Percentiles rank a stretch among this genome's conserved stretches.
These are phyloP conservation scores for Neoascia interrupta DNA, from an alignment of 2,888 invertebrate genomes.

Conservation along the genomic window DNA sequence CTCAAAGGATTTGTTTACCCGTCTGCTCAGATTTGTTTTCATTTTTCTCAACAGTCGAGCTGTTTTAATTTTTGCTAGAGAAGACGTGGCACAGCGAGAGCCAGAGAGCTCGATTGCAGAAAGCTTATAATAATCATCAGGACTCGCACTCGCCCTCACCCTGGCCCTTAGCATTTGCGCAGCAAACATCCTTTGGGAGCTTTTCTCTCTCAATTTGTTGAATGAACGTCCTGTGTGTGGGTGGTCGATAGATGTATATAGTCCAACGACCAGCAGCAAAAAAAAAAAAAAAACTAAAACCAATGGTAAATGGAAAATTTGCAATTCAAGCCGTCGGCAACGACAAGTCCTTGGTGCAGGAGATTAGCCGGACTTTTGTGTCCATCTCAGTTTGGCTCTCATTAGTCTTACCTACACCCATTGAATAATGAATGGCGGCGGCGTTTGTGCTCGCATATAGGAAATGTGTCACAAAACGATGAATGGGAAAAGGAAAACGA, in stretches of 20 bases:
- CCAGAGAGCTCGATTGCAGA: conserved; percentile 26
- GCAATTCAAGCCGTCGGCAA: conserved; percentile 59
- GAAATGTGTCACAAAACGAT: conserved; percentile 41
- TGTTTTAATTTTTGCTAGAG: conserved; percentile 11
- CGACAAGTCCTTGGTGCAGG: conserved; percentile 56
- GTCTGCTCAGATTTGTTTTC: conserved; percentile 47
- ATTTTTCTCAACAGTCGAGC: not conserved
- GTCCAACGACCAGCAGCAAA: not conserved
- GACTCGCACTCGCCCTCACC: conserved; percentile 4
- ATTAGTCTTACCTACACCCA: conserved; percentile 64
- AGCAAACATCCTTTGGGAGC: conserved; percentile 4
- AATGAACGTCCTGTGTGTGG: conserved; percentile 21
- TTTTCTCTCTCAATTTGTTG: conserved; percentile 11
- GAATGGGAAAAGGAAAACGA: conserved; percentile 25
- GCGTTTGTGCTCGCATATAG: conserved; percentile 37
- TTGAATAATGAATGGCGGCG: conserved; percentile 60
- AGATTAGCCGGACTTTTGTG: conserved; percentile 67
- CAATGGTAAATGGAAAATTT: conserved; percentile 43
- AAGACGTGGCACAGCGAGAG: not conserved
- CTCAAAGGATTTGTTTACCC: conserved; percentile 56
- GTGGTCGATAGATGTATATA: too few species aligned
- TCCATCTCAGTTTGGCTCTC: conserved; percentile 63
- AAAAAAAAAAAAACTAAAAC: conserved; percentile 5
- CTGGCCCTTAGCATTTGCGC: not conserved
- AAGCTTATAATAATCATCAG: conserved; percentile 46